phyloP scores from a whole-genome alignment of 2,113 vertebrate genomes.

The Phylloscopus whistleri region DNA sequence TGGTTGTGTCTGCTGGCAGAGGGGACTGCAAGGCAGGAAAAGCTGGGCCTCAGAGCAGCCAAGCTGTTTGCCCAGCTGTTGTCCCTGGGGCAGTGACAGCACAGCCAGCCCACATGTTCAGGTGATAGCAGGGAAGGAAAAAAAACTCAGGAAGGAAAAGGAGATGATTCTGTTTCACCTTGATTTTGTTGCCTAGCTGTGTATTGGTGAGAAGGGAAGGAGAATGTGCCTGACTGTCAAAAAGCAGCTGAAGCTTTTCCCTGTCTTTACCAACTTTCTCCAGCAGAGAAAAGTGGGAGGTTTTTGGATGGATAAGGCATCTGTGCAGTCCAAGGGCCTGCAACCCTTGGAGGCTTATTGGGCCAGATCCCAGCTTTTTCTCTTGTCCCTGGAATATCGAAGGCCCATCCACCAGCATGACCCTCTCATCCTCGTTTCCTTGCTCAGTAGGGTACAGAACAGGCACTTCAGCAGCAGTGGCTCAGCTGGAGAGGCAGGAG shows the following conservation, averaged over 20 bases:
- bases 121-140: not conserved
- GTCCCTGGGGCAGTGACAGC: not conserved
- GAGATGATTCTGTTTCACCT: not conserved
- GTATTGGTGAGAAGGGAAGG: not conserved
- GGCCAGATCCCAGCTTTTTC: not conserved
- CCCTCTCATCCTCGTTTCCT: not conserved
- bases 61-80: not conserved
- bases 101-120: not conserved
- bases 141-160: not conserved
- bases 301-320: not conserved
- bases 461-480: not conserved
- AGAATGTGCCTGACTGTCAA: rapidly evolving
- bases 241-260: not conserved
- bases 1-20: not conserved
- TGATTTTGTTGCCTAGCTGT: not conserved
- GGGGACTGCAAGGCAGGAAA: not conserved
- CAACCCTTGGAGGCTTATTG: not conserved
- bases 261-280: not conserved
- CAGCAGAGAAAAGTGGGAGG: not conserved
- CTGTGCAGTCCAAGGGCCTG: not conserved
- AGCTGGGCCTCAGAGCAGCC: not conserved
- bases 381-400: not conserved
- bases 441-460: not conserved
- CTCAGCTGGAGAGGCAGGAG: not conserved
- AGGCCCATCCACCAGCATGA: not conserved